Evolutionary conservation across 2,888 invertebrate species (phyloP).

Genomic region (Agriopis marginaria): DNA sequence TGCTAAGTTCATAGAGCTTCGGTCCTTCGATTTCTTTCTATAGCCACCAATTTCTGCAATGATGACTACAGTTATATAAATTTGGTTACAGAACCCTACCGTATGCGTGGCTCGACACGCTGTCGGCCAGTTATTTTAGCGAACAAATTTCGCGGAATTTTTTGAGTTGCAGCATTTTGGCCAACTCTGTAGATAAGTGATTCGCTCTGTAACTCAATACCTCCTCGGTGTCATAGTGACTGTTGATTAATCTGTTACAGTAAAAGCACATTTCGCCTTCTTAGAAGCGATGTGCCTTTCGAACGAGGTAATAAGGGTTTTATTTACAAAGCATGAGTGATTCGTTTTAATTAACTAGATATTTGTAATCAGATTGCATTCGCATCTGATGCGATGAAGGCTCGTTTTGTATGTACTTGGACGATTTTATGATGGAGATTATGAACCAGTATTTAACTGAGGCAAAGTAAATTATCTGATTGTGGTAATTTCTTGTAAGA

Average conservation of each 20-base stretch:
- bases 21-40: too few relatives aligned
- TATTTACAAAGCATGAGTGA: slow-evolving; percentile 8
- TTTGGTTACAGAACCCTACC: too few relatives aligned
- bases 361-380: slow-evolving; percentile 40
- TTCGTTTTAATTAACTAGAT: slow-evolving; percentile 37
- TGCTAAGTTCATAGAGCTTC: too few relatives aligned
- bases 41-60: too few relatives aligned
- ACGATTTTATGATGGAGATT: background rate
- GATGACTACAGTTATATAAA: too few relatives aligned
- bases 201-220: background rate
- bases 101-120: too few relatives aligned
- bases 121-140: too few relatives aligned
- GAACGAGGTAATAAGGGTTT: slow-evolving; percentile 36
- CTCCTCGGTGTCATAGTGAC: background rate
- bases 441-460: slow-evolving; percentile 7
- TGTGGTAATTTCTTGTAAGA: background rate
- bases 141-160: background rate
- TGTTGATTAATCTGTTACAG: slow-evolving; percentile 15
- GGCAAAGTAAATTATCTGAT: background rate
- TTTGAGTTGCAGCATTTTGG: background rate
- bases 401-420: background rate
- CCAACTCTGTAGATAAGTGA: background rate
- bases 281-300: slow-evolving; percentile 44
- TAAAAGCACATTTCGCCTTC: slow-evolving; percentile 38
- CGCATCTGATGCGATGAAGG: slow-evolving; percentile 19